Base-by-base conservation (phyloP, 2,888 invertebrate genomes). In the Cataglyphis cursor region DNA sequence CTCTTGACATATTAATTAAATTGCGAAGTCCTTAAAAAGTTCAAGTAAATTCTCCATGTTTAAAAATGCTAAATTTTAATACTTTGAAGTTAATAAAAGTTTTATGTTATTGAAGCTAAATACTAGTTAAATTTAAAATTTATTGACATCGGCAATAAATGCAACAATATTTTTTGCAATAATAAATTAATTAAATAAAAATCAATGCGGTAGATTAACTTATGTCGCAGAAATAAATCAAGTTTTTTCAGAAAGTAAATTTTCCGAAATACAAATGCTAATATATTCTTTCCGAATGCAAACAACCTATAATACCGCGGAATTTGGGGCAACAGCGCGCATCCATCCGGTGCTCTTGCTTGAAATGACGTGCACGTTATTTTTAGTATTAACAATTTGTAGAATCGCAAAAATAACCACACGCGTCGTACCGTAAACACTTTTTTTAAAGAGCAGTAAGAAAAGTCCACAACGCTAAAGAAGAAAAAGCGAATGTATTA, bases 321-420 rank as follows among this genome's bases (percentile, higher is more conserved):
- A 87, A 89, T 89, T 88, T 88, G 82, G 90, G 84, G 28, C 87
- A 85, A 57, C 83, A 31, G 72, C 75, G 83, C 82, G 83, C 82
- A 82, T 89, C 84, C 75, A 74, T 48, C 48, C 59, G 73, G 59
- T 59, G 48, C 54, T 80, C 62, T 54, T 61, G 59, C 64, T 74
- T 81, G 80, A 87, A 86, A 83, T 86, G 76, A 86, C 88, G 90
- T 68, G 68, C 44, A 73, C 57, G 72, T 84, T 90, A 90, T 90
- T 90, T 90, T 90, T 90, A 89, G 89, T 81, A 70, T 73, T 76
- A 86, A 90, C 89, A 85, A 87, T 90, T 87, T 78, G 66, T 81
- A 74, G 65, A 72, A 80, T 81, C 82, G 70, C 81, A 65, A 85
- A 51, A 51, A 83, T 83, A 83, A 85, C 76, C 78, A 57, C 44